phyloP scores from a whole-genome alignment of 2,888 invertebrate genomes.

The Ochropleura plecta region DNA sequence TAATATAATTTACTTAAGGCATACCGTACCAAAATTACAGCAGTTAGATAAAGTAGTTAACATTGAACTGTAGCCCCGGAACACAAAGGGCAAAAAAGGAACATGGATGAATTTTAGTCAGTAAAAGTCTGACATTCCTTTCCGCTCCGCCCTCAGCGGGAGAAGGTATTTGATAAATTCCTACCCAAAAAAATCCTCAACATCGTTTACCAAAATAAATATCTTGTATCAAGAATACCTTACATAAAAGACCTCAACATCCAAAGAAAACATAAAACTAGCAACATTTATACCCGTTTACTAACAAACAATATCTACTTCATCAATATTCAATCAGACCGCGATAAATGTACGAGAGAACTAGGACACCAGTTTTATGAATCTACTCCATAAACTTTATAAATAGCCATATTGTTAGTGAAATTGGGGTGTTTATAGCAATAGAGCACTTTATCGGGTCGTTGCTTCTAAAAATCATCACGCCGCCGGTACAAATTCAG shows the following conservation, averaged over 20 bases:
- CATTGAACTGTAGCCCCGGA: no score
- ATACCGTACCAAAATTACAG: neutral
- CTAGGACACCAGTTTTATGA: neutral
- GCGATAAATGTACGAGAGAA: neutral
- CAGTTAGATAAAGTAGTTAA: neutral
- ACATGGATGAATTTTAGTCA: no score
- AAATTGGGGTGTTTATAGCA: neutral
- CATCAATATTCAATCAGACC: neutral
- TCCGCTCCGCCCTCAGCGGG: no score
- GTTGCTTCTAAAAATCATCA: no score
- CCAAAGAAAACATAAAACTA: neutral
- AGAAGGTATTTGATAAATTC: no score
- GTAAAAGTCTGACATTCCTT: no score
- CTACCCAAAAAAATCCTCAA: neutral
- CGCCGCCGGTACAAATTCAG: no score
- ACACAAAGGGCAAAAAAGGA: no score
- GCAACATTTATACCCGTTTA: neutral
- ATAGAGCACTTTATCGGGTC: neutral
- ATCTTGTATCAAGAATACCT: neutral
- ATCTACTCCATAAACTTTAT: neutral
- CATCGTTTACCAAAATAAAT: no score
- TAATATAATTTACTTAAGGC: no score
- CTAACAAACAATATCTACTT: conserved; percentile 3
- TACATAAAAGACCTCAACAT: neutral
- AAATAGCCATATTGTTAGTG: neutral